These are phyloP conservation scores for Tipula unca DNA, from an alignment of 2,888 invertebrate genomes.

Conservation along the genomic window DNA sequence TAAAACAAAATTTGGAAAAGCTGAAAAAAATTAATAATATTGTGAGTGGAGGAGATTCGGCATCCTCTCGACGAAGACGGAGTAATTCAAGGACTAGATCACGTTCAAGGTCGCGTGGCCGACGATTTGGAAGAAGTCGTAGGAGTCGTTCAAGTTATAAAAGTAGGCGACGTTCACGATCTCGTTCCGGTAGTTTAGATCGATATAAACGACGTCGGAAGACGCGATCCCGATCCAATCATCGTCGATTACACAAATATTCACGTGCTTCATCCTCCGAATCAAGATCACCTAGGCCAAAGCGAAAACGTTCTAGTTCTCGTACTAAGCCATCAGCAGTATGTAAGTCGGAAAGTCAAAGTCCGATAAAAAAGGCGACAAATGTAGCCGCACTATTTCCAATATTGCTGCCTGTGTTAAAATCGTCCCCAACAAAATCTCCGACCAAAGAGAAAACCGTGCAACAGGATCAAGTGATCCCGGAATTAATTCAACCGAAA, in stretches of 20 bases:
- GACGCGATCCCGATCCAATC: conserved; percentile 26
- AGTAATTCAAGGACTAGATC: conserved; percentile 28
- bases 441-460: conserved; percentile 26
- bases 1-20: conserved; percentile 44
- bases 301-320: conserved; percentile 27
- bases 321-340: not conserved
- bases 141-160: conserved; percentile 34
- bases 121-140: conserved; percentile 26
- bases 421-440: conserved; percentile 22
- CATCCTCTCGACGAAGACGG: conserved; percentile 30
- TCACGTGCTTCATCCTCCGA: conserved; percentile 33
- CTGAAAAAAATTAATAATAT: conserved; percentile 35
- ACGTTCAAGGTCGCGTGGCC: conserved; percentile 28
- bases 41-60: conserved; percentile 25
- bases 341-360: not conserved
- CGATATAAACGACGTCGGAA: conserved; percentile 31
- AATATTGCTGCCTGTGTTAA: conserved; percentile 26
- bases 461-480: conserved; percentile 31
- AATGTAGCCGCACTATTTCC: conserved; percentile 23
- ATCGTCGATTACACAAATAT: conserved; percentile 26
- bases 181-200: conserved; percentile 32
- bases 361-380: conserved; percentile 2
- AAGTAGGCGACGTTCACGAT: conserved; percentile 26
- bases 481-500: conserved; percentile 1
- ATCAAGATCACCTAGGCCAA: conserved; percentile 30